These are phyloP conservation scores for Micoletzkya japonica DNA, from an alignment of 2,888 invertebrate genomes.

Conservation along the genomic window DNA sequence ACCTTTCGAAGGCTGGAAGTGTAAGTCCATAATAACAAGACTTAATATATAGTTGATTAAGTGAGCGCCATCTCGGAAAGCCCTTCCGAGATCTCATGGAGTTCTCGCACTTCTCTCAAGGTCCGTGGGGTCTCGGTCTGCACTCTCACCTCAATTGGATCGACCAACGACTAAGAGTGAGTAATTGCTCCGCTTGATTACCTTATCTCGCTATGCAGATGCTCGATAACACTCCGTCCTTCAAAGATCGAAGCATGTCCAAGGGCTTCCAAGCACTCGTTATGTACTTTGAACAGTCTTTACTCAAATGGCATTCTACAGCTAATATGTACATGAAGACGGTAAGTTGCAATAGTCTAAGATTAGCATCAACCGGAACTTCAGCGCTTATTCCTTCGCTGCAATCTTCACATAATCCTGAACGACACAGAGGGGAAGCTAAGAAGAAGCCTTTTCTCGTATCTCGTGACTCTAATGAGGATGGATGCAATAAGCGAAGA, in stretches of 20 bases:
- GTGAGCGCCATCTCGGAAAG: neutral
- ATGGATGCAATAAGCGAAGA: neutral
- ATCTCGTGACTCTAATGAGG: neutral
- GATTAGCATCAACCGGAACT: neutral
- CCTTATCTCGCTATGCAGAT: no score
- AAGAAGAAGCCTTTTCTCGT: neutral
- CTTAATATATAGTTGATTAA: neutral
- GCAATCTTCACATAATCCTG: slow-evolving; percentile 13
- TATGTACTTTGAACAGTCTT: neutral
- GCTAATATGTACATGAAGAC: neutral
- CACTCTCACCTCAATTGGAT: neutral
- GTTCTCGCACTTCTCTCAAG: neutral
- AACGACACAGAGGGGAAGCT: no score
- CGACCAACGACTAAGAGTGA: neutral
- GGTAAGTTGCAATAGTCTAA: slow-evolving; percentile 1
- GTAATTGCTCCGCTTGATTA: no score
- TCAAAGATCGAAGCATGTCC: no score
- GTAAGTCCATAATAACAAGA: no score
- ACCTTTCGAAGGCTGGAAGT: no score
- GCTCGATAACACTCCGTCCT: no score
- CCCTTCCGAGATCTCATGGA: neutral
- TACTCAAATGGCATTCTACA: neutral
- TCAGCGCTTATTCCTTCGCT: slow-evolving; percentile 12
- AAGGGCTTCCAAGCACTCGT: neutral
- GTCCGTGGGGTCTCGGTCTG: neutral